Conservation (phyloP, 2,797 vertebrate genomes). For the Yasuhikotakia modesta region DNA sequence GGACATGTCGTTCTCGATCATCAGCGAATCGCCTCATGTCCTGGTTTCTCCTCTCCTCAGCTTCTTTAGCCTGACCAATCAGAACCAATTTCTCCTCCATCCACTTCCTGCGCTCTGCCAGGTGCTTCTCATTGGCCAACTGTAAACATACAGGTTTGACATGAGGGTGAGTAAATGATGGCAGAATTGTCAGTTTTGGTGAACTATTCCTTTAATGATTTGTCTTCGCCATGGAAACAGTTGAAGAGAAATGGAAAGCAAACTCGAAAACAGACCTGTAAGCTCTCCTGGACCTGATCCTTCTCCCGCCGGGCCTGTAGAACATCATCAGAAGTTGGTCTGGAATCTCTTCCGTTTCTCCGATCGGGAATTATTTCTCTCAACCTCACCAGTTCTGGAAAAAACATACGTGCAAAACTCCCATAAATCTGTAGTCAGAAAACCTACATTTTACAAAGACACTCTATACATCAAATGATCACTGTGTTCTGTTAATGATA, state of each 20-base stretch:
- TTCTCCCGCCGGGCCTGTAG: conserved; percentile 66
- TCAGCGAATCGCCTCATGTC: conserved; percentile 89
- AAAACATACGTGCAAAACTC: conserved; percentile 34
- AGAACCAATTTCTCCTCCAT: conserved; percentile 78
- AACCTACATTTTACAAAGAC: background rate
- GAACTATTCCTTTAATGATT: background rate
- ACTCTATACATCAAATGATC: background rate
- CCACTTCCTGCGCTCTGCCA: conserved; percentile 75
- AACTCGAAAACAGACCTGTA: conserved; percentile 73
- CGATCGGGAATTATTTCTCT: conserved; percentile 68
- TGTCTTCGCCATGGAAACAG: background rate
- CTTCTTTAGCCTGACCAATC: conserved; percentile 87
- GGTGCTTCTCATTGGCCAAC: conserved; percentile 71
- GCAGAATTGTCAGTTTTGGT: background rate
- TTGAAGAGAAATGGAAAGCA: background rate
- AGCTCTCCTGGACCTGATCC: conserved; percentile 71
- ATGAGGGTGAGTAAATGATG: background rate
- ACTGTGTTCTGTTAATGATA: too few species aligned
- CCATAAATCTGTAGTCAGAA: too few species aligned
- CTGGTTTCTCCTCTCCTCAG: conserved; percentile 84
- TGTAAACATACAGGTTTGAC: conserved; percentile 43
- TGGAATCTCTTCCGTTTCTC: conserved; percentile 58
- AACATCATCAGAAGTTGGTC: conserved; percentile 55
- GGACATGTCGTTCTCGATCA: conserved; percentile 69
- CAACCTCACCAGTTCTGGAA: conserved; percentile 83